These are phyloP conservation scores for Drosophila eohydei DNA, from an alignment of 2,888 invertebrate species.

Conservation along the genomic window DNA sequence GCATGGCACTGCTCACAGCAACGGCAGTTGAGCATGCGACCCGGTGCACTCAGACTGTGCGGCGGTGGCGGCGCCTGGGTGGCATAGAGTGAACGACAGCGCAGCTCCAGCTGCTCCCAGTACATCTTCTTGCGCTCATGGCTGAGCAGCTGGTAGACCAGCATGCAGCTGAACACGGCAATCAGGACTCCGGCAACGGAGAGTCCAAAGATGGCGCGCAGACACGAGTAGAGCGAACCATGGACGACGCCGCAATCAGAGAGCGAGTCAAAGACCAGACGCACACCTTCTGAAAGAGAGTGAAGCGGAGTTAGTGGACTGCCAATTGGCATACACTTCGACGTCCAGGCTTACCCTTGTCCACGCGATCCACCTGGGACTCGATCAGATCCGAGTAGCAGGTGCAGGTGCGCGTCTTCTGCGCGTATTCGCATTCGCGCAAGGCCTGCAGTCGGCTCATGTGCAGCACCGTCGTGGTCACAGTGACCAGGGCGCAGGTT, in stretches of 20 bases:
- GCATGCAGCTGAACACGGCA: constrained; percentile 96
- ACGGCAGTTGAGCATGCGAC: constrained; percentile 86
- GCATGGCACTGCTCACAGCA: constrained; percentile 89
- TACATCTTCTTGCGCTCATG: constrained; percentile 98
- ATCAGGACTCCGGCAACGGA: constrained; percentile 95
- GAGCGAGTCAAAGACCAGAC: constrained; percentile 94
- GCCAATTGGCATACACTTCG: no score
- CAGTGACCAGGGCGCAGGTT: constrained; percentile 92
- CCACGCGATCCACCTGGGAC: constrained; percentile 86
- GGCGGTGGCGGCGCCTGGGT: constrained; percentile 84
- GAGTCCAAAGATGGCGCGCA: constrained; percentile 95
- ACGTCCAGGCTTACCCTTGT: constrained; percentile 74
- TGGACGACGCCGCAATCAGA: constrained; percentile 96
- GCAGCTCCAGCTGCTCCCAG: constrained; percentile 95
- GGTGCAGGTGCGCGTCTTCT: constrained; percentile 90
- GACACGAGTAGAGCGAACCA: constrained; percentile 94
- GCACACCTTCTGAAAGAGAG: constrained; percentile 86
- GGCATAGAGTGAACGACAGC: constrained; percentile 91
- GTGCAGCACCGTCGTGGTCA: constrained; percentile 95
- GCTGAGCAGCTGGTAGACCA: constrained; percentile 94
- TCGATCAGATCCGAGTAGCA: constrained; percentile 91
- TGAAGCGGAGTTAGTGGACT: neutral
- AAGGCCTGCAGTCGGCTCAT: constrained; percentile 95
- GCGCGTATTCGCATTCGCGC: constrained; percentile 94
- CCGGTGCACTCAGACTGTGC: constrained; percentile 81